Percentiles rank a stretch among this genome's conserved stretches.
These are phyloP conservation scores for Drosophila parvula DNA, from an alignment of 1,140 invertebrate species.

Conservation along the genomic window DNA sequence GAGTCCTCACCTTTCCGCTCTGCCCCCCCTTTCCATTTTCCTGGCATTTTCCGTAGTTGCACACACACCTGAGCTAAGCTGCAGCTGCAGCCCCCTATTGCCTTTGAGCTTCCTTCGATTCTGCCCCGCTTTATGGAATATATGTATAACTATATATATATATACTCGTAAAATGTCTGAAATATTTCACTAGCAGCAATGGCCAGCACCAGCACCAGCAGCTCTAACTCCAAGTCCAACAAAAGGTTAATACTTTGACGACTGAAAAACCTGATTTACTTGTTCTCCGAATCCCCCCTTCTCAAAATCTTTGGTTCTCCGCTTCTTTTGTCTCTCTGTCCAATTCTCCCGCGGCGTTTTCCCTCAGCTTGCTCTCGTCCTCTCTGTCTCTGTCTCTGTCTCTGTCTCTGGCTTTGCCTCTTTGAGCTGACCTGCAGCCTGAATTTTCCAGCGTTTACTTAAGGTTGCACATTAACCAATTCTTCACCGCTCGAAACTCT, in stretches of 20 bases:
- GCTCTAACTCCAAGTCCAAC: constrained; percentile 34
- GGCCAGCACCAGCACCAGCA: constrained; percentile 13
- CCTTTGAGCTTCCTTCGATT: constrained; percentile 26
- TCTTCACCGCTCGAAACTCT: constrained; percentile 4
- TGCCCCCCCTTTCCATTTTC: constrained; percentile 8
- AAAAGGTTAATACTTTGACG: constrained; percentile 80
- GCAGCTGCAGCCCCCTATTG: constrained; percentile 14
- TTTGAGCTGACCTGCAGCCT: constrained; percentile 61
- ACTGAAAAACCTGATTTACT: constrained; percentile 78
- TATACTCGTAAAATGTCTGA: constrained; percentile 63
- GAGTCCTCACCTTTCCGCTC: not conserved
- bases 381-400: constrained; percentile 8
- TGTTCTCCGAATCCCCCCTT: constrained; percentile 51
- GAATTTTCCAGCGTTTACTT: constrained; percentile 66
- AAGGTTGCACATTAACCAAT: constrained; percentile 35
- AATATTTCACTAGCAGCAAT: constrained; percentile 68
- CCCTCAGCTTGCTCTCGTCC: constrained; percentile 26
- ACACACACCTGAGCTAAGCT: constrained; percentile 36
- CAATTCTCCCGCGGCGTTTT: constrained; percentile 26
- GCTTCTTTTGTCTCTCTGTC: constrained; percentile 11
- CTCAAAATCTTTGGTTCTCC: constrained; percentile 4
- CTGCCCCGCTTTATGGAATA: constrained; percentile 29
- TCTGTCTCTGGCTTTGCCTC: no score
- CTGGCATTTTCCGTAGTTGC: constrained; percentile 1
- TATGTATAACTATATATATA: constrained; percentile 14